These are phyloP conservation scores for Megalurothrips usitatus DNA, from an alignment of 2,888 invertebrate genomes.

Conservation along the genomic window DNA sequence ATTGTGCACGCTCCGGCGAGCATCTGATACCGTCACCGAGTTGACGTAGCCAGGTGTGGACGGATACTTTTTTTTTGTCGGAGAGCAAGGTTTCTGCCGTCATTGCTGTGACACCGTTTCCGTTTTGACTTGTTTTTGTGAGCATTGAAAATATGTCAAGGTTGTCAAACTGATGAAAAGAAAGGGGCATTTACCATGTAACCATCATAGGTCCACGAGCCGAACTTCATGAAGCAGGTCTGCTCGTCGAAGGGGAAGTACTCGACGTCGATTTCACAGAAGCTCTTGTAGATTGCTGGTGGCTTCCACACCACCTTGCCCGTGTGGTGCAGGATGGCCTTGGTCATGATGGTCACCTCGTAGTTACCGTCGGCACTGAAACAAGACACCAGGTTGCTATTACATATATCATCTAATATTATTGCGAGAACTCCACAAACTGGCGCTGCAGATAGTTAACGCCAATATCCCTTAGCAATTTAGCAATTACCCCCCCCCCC, in stretches of 20 bases:
- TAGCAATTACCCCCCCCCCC: no score
- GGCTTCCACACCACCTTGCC: slow-evolving; percentile 96
- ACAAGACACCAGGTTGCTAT: slow-evolving; percentile 23
- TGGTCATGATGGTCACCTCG: slow-evolving; percentile 97
- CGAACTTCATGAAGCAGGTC: slow-evolving; percentile 93
- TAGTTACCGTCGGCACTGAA: slow-evolving; percentile 94
- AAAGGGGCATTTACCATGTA: slow-evolving; percentile 76
- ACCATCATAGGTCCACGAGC: slow-evolving; percentile 92
- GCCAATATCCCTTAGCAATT: no score
- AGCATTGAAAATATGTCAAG: no score
- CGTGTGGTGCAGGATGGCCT: slow-evolving; percentile 88
- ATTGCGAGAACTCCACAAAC: no score
- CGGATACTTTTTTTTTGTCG: slow-evolving; percentile 38
- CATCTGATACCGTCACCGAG: neutral
- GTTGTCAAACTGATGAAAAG: no score
- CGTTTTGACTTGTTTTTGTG: no score
- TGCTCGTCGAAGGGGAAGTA: slow-evolving; percentile 94
- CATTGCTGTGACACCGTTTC: no score
- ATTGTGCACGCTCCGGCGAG: neutral
- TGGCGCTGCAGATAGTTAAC: no score
- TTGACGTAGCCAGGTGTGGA: neutral
- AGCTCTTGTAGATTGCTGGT: slow-evolving; percentile 97
- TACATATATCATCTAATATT: no score
- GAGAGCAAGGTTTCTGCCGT: no score
- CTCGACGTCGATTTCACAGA: slow-evolving; percentile 91